Percentiles rank a stretch among this genome's conserved stretches.
These are phyloP conservation scores for Colletes gigas DNA, from an alignment of 1,140 invertebrate genomes.

Conservation along the genomic window DNA sequence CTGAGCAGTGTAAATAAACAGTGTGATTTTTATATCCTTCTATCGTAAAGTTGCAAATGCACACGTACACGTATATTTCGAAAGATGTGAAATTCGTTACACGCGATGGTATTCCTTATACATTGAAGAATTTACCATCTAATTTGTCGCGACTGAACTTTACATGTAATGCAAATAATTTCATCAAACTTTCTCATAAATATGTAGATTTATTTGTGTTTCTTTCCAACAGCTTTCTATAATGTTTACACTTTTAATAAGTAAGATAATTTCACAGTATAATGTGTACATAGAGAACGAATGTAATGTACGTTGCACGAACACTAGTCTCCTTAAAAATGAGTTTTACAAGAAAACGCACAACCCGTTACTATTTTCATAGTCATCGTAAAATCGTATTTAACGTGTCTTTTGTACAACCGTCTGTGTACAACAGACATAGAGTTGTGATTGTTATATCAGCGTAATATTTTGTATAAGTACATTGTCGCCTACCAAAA, in stretches of 20 bases:
- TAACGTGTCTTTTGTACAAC: slow-evolving; percentile 15
- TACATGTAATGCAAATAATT: background rate
- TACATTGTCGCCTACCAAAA: background rate
- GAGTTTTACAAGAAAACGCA: slow-evolving; percentile 10
- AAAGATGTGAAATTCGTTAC: background rate
- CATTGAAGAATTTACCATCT: no score
- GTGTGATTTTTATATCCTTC: background rate
- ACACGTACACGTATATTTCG: background rate
- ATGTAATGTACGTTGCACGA: slow-evolving; percentile 5
- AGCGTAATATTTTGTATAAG: slow-evolving; percentile 22
- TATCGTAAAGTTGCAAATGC: background rate
- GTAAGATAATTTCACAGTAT: background rate
- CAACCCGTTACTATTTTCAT: slow-evolving; percentile 18
- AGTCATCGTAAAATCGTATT: background rate
- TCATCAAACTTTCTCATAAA: background rate
- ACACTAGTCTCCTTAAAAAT: background rate
- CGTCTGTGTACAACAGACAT: background rate
- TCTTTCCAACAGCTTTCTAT: background rate
- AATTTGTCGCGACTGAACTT: no score
- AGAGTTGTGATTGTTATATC: background rate
- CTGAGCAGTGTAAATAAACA: background rate
- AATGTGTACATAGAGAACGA: background rate
- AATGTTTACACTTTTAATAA: background rate
- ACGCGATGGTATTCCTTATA: background rate
- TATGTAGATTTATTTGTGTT: background rate